phyloP scores from a whole-genome alignment of 2,797 vertebrate species.

The Spea hammondii region DNA sequence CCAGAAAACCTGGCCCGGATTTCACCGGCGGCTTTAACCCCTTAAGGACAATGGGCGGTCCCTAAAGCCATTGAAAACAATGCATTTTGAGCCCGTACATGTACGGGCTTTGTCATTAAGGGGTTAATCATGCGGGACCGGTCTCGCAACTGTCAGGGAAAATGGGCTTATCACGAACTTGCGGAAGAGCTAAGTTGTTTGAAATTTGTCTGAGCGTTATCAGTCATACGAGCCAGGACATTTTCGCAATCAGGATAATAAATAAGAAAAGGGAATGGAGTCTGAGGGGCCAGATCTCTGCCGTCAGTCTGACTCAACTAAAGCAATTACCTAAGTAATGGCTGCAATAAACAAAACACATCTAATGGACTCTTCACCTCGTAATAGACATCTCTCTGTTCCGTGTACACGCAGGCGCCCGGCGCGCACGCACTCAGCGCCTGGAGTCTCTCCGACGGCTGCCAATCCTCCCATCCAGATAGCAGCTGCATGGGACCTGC shows the following conservation, averaged over 20 bases:
- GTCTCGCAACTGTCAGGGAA: background rate
- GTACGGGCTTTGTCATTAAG: no score
- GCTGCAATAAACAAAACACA: slow-evolving; percentile 56
- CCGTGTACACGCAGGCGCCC: background rate
- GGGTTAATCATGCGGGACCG: background rate
- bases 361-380: slow-evolving; percentile 58
- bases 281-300: slow-evolving; percentile 53
- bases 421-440: background rate
- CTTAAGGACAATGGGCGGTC: no score
- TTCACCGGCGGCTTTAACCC: no score
- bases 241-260: slow-evolving; percentile 58
- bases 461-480: background rate
- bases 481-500: no score
- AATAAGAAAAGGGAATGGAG: slow-evolving; percentile 53
- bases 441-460: background rate
- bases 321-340: slow-evolving; percentile 58
- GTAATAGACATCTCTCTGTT: slow-evolving; percentile 37
- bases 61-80: no score
- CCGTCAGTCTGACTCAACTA: slow-evolving; percentile 54
- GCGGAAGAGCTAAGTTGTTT: slow-evolving; percentile 30
- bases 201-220: slow-evolving; percentile 52
- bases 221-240: slow-evolving; percentile 49
- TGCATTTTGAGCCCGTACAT: no score
- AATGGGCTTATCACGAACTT: background rate
- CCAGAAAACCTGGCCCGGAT: background rate